Percentiles rank a stretch among this genome's conserved stretches.
phyloP scores from a whole-genome alignment of 2,797 vertebrate species.

The Parambassis ranga region DNA sequence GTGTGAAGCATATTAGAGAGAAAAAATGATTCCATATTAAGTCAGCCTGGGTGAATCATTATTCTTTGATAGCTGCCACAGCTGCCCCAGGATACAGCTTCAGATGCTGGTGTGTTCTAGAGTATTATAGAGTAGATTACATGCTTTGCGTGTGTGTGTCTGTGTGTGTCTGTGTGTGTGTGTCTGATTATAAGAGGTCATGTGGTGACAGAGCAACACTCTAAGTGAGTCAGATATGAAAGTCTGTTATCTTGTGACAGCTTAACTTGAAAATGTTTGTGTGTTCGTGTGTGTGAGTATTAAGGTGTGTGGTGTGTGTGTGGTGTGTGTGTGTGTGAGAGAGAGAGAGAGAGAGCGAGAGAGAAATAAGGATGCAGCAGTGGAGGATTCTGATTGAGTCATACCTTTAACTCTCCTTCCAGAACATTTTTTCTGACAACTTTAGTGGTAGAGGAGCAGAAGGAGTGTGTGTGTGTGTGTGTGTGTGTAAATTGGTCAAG shows the following conservation, averaged over 20 bases:
- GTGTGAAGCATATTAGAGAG: slow-evolving; percentile 1
- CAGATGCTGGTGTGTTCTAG: slow-evolving; percentile 26
- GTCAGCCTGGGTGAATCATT: slow-evolving; percentile 28
- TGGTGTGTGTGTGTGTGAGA: background rate
- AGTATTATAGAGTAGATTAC: slow-evolving; percentile 32
- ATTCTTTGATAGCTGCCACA: slow-evolving; percentile 38
- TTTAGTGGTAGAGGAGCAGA: slow-evolving; percentile 14
- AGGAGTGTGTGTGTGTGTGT: slow-evolving; percentile 6
- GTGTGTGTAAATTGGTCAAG: background rate
- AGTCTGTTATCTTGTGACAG: slow-evolving; percentile 8
- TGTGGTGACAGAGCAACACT: background rate
- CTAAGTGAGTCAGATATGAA: slow-evolving; percentile 5
- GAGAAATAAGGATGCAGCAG: slow-evolving; percentile 22
- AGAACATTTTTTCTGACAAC: slow-evolving; percentile 68
- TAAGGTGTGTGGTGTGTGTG: background rate
- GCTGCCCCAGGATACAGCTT: slow-evolving; percentile 24
- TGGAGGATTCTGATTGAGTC: slow-evolving; percentile 51
- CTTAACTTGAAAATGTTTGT: background rate
- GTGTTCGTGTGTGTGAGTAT: background rate
- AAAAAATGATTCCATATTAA: slow-evolving; percentile 21
- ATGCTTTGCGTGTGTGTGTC: background rate
- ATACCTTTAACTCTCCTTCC: slow-evolving; percentile 32
- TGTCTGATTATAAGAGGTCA: background rate
- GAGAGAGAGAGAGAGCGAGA: background rate
- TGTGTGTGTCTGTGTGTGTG: background rate